These are phyloP conservation scores for Mantis religiosa DNA, from an alignment of 2,888 invertebrate species.

Conservation along the genomic window DNA sequence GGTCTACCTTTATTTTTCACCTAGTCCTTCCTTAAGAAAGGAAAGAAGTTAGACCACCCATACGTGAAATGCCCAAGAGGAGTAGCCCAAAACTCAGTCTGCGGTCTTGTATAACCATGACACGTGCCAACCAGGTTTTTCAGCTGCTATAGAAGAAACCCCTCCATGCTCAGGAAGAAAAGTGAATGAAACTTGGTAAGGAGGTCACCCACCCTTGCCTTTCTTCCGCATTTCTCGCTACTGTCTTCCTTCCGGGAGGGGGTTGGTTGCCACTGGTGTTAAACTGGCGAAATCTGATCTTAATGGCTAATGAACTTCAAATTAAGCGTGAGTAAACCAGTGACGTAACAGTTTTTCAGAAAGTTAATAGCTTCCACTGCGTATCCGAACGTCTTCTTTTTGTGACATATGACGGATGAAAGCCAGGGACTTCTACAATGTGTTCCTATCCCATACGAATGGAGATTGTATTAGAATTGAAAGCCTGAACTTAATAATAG, in stretches of 20 bases:
- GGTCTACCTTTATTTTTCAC: too few relatives aligned
- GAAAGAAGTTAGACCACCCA: not conserved
- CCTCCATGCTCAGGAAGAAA: not conserved
- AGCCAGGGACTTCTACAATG: too few relatives aligned
- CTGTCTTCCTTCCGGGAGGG: not conserved
- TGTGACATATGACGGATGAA: too few relatives aligned
- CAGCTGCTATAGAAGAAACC: not conserved
- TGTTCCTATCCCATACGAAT: too few relatives aligned
- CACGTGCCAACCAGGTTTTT: not conserved
- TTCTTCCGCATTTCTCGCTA: not conserved
- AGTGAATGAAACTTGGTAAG: not conserved
- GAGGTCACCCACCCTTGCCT: not conserved
- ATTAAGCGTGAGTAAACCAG: not conserved
- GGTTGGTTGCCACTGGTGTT: not conserved
- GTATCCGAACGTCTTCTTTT: not conserved
- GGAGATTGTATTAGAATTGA: too few relatives aligned
- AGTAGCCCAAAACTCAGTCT: not conserved
- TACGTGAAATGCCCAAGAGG: too few relatives aligned
- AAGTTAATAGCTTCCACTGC: not conserved
- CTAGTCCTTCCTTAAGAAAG: too few relatives aligned
- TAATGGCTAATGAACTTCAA: not conserved
- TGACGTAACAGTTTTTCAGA: not conserved
- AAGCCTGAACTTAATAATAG: too few relatives aligned
- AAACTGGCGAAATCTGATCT: not conserved
- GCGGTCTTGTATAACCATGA: not conserved